Conservation (phyloP, 2,888 invertebrate genomes). For the Dione juno region DNA sequence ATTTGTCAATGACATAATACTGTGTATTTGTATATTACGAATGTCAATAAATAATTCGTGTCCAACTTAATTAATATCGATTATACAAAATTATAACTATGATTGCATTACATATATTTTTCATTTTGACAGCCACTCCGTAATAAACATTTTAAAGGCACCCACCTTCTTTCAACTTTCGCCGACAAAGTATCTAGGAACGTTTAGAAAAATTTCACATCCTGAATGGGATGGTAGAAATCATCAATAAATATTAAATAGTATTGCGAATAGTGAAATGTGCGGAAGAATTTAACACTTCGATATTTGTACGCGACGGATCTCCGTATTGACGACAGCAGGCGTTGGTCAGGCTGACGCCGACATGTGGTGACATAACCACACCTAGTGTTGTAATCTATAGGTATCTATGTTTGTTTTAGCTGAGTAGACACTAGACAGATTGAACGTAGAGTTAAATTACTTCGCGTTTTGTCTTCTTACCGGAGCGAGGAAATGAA, state of each 20-base stretch:
- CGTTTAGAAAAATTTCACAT: slow-evolving; percentile 39
- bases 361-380: slow-evolving; percentile 60
- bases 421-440: too few relatives aligned
- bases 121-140: slow-evolving; percentile 12
- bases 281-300: slow-evolving; percentile 56
- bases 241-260: slow-evolving; percentile 30
- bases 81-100: slow-evolving; percentile 19
- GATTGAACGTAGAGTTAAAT: too few relatives aligned
- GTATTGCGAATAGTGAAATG: slow-evolving; percentile 46
- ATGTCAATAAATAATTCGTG: slow-evolving; percentile 9
- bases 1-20: slow-evolving; percentile 17
- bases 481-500: too few relatives aligned
- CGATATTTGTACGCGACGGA: slow-evolving; percentile 59
- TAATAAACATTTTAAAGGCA: slow-evolving; percentile 16
- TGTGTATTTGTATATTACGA: slow-evolving; percentile 2
- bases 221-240: slow-evolving; percentile 42
- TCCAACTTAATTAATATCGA: slow-evolving; percentile 25
- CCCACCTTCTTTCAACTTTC: slow-evolving; percentile 19
- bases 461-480: too few relatives aligned
- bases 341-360: slow-evolving; percentile 42
- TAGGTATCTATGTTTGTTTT: background rate
- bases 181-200: slow-evolving; percentile 23
- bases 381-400: slow-evolving; percentile 53
- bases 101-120: slow-evolving; percentile 14
- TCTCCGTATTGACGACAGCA: slow-evolving; percentile 53